Percentiles rank a stretch among this genome's conserved stretches.
Conservation (phyloP, 2,113 vertebrate species). For the Brachypodius melanocephalos region DNA sequence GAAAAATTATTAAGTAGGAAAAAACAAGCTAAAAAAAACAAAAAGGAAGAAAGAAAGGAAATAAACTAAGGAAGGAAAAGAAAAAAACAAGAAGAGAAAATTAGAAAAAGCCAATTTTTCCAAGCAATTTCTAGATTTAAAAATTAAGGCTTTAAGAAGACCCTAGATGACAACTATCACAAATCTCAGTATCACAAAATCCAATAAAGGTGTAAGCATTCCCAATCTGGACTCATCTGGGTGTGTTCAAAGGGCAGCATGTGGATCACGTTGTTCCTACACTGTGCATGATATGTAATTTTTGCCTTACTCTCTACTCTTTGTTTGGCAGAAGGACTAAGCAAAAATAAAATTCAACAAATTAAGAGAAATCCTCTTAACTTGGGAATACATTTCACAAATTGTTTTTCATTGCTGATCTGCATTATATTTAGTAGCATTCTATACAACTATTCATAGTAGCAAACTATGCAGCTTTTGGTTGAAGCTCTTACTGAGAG, state of each 20-base stretch:
- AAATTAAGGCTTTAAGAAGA: not conserved
- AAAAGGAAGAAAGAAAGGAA: not conserved
- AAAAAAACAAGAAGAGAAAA: not conserved
- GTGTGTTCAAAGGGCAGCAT: not conserved
- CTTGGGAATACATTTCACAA: not conserved
- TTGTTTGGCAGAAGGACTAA: not conserved
- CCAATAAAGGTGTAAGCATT: not conserved
- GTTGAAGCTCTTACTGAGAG: not conserved
- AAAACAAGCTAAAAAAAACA: not conserved
- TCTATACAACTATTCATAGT: not conserved
- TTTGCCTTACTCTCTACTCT: not conserved
- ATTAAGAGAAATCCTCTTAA: not conserved
- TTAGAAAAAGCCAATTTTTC: not conserved
- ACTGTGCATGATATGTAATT: not conserved
- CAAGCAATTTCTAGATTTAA: not conserved
- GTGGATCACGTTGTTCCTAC: not conserved
- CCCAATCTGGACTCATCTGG: not conserved
- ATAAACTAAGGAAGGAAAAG: not conserved
- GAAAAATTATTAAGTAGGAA: not conserved
- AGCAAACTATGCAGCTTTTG: not conserved
- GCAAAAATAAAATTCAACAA: not conserved
- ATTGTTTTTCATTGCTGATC: not conserved
- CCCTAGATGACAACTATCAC: not conserved
- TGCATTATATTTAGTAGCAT: not conserved
- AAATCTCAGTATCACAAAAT: not conserved